Percentiles rank a stretch among this genome's conserved stretches.
Evolutionary conservation across 2,888 invertebrate genomes (phyloP).

Genomic region (Conistra vaccinii): DNA sequence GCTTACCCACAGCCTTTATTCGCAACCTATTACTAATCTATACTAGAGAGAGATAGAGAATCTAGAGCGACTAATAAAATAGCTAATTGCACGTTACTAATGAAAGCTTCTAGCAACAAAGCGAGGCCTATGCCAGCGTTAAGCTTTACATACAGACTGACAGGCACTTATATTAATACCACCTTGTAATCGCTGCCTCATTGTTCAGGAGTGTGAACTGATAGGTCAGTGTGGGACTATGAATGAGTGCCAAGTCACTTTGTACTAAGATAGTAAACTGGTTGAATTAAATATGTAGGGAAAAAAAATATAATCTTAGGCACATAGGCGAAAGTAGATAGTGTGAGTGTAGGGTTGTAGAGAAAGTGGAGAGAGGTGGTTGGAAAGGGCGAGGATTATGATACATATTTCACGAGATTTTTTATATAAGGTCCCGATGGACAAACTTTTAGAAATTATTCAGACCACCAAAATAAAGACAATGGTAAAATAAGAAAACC

Average conservation of each 20-base stretch:
- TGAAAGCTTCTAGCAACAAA: conserved; percentile 46
- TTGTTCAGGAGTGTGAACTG: conserved; percentile 61
- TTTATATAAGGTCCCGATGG: no score
- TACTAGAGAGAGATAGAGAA: conserved; percentile 8
- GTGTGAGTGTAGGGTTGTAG: background rate
- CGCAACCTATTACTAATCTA: conserved; percentile 35
- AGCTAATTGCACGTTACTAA: conserved; percentile 51
- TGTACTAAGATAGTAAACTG: conserved; percentile 11
- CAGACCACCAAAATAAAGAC: no score
- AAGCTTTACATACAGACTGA: conserved; percentile 51
- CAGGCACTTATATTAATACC: conserved; percentile 64
- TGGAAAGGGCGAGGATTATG: background rate
- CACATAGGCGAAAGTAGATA: background rate
- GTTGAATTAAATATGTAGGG: conserved; percentile 21
- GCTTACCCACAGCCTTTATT: conserved; percentile 10
- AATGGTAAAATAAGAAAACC: no score
- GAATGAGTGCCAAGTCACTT: conserved; percentile 53
- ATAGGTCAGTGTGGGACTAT: conserved; percentile 54
- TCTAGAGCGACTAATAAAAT: conserved; percentile 22
- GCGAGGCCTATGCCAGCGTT: conserved; percentile 22
- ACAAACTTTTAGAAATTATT: no score
- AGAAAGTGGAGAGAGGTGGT: background rate
- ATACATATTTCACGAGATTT: background rate
- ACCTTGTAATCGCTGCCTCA: conserved; percentile 56
- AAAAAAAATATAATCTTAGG: background rate